phyloP scores from a whole-genome alignment of 2,888 invertebrate species.

The Sminthurinus aureus region DNA sequence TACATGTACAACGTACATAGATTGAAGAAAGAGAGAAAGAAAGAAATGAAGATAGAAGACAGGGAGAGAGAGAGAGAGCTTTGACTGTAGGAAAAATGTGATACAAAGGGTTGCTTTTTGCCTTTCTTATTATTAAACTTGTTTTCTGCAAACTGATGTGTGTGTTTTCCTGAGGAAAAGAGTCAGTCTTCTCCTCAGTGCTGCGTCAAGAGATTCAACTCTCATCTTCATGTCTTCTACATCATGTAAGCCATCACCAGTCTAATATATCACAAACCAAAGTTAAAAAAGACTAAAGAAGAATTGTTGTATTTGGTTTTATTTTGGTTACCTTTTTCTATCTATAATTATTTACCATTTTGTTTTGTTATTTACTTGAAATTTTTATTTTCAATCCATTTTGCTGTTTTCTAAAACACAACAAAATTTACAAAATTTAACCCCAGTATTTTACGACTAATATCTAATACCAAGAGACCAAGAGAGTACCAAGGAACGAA shows the following conservation, averaged over 20 bases:
- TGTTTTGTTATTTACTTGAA: neutral
- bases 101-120: slow-evolving; percentile 18
- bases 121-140: slow-evolving; percentile 28
- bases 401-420: too few relatives aligned
- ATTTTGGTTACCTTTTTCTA: neutral
- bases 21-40: slow-evolving; percentile 16
- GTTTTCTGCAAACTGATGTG: slow-evolving; percentile 13
- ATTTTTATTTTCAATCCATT: neutral
- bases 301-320: slow-evolving; percentile 4
- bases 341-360: neutral
- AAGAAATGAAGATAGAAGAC: neutral
- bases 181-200: slow-evolving; percentile 40
- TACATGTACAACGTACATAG: too few relatives aligned
- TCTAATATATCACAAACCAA: neutral
- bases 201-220: slow-evolving; percentile 37
- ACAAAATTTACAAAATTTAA: too few relatives aligned
- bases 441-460: too few relatives aligned
- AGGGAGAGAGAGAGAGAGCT: neutral
- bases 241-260: slow-evolving; percentile 21
- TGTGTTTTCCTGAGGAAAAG: neutral
- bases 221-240: slow-evolving; percentile 34
- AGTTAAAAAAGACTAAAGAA: neutral
- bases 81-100: slow-evolving; percentile 20
- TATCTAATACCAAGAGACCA: too few relatives aligned
- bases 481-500: too few relatives aligned